Evolutionary conservation across 2,888 invertebrate species (phyloP).

Genomic region (Labia minor): DNA sequence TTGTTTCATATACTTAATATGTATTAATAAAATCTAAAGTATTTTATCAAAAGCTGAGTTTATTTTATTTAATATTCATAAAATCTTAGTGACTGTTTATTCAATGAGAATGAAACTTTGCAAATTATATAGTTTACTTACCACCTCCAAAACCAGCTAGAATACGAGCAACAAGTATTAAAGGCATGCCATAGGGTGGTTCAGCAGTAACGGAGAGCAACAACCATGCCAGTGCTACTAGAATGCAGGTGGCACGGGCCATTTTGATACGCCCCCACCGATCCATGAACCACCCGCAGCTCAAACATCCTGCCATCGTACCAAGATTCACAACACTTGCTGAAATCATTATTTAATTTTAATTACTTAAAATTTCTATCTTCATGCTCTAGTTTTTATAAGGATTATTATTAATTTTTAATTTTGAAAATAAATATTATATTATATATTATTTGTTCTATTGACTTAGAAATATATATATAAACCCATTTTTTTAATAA

Average conservation of each 20-base stretch:
- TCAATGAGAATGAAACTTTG: neutral
- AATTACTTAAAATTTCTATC: conserved; percentile 15
- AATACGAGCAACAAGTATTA: conserved; percentile 35
- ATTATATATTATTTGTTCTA: conserved; percentile 17
- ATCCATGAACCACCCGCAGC: conserved; percentile 47
- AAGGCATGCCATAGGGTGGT: neutral
- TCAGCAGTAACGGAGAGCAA: neutral
- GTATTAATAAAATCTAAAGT: no score
- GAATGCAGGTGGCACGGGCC: conserved; percentile 41
- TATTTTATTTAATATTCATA: no score
- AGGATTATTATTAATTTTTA: neutral
- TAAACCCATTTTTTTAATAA: no score
- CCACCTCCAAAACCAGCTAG: conserved; percentile 44
- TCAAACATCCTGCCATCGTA: conserved; percentile 42
- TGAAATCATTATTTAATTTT: no score
- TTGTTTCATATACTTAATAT: no score
- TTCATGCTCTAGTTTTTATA: neutral
- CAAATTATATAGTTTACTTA: conserved; percentile 26
- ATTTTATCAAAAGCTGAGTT: no score
- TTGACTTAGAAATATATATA: no score
- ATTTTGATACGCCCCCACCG: conserved; percentile 40
- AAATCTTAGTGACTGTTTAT: neutral
- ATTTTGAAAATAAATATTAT: no score
- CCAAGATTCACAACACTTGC: conserved; percentile 47
- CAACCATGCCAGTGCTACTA: conserved; percentile 36